phyloP scores from a whole-genome alignment of 2,113 vertebrate genomes.

The Chloropsis hardwickii region DNA sequence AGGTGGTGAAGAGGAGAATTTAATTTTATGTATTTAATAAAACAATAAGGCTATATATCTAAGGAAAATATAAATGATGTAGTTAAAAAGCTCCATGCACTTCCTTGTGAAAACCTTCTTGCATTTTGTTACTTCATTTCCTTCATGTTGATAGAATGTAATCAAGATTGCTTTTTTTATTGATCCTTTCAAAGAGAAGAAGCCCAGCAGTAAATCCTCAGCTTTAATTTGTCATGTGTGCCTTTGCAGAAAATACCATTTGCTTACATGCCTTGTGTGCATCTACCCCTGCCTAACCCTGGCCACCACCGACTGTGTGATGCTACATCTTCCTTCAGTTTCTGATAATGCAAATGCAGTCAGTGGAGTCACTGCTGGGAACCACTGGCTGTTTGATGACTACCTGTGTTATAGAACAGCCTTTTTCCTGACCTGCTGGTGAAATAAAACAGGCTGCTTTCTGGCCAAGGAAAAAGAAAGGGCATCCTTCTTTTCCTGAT shows the following conservation, averaged over 20 bases:
- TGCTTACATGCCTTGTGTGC: rapidly evolving
- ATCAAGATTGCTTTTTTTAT: neutral
- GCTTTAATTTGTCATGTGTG: neutral
- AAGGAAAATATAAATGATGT: neutral
- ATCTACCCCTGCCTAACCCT: neutral
- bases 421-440: neutral
- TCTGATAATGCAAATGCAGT: neutral
- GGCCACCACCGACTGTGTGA: neutral
- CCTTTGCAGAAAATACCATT: neutral
- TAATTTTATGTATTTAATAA: neutral
- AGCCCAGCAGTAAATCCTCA: neutral
- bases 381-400: neutral
- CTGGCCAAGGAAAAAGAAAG: neutral
- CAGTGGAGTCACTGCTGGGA: neutral
- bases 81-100: rapidly evolving
- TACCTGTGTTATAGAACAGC: neutral
- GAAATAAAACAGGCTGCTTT: neutral
- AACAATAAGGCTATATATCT: neutral
- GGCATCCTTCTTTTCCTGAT: neutral
- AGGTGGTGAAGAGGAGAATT: neutral
- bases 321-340: neutral
- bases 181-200: neutral
- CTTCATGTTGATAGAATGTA: neutral
- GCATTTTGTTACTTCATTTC: neutral
- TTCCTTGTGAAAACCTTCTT: neutral